Evolutionary conservation across 2,113 vertebrate species (phyloP), one percentile per base, ranked within the genome.

Genomic region (Hemiprocne comata): DNA sequence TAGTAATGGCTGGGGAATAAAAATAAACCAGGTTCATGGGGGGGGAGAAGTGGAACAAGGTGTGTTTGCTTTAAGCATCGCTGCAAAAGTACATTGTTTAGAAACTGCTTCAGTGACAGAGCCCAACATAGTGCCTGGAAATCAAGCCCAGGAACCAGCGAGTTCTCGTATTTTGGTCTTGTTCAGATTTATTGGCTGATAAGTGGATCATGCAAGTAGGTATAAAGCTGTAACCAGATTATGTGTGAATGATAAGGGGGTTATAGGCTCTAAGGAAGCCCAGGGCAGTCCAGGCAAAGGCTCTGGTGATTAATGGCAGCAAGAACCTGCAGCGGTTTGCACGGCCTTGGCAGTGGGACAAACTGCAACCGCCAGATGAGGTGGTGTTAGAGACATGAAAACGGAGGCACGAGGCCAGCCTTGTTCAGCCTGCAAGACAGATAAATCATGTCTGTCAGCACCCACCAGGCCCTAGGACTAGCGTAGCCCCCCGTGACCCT

Each of bases 121-220:
- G 65, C n/a, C 72, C 50, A 8, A 66, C 57, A 7, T 4, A 13
- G 33, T 3, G 11, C 26, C 51, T 17, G 70, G 72, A 65, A 85
- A 73, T 57, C 16, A 6, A 9, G 3, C 21, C 7, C 65, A 64
- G 86, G 72, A 83, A 62, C 6, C 6, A 2, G 82, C 0, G 0
- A 64, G 42, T 12, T 46, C 55, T 10, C 10, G 18, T 48, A 4
- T 3, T 10, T 93, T 8, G 69, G 57, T 19, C 83, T 36, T 14
- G 77, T 46, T 82, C 20, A 38, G 91, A 95, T 96, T 91, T 95
- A 93, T 80, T 57, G 89, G 71, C 85, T 67, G 85, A 21, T 76
- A 83, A 95, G 81, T 54, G 90, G 82, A 54, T 85, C 64, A 4
- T 18, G 54, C 50, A 29, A 46, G 78, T 3, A 85, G 64, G 31